Conservation (phyloP, 1,140 invertebrate genomes). For the Heliconius himera region DNA sequence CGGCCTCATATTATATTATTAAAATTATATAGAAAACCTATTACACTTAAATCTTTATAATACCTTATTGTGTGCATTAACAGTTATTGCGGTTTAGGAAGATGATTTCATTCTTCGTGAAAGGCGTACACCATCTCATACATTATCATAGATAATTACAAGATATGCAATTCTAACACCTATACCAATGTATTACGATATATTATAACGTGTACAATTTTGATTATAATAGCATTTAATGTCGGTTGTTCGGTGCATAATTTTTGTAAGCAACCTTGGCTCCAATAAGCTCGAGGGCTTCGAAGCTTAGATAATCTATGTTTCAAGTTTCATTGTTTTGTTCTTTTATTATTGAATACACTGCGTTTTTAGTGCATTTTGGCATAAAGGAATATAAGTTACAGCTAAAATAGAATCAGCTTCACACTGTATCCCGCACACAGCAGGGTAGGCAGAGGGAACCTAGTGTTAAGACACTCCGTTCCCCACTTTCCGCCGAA, state of each 20-base stretch:
- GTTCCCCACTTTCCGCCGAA: too few relatives aligned
- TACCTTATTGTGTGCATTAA: conserved; percentile 8
- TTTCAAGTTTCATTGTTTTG: conserved; percentile 16
- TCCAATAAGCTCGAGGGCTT: conserved; percentile 39
- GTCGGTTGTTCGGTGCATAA: conserved; percentile 24
- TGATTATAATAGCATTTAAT: neutral
- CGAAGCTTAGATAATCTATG: conserved; percentile 33
- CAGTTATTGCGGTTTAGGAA: conserved; percentile 43
- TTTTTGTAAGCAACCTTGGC: conserved; percentile 40
- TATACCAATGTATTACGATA: neutral
- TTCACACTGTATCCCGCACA: too few relatives aligned
- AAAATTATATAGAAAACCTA: neutral
- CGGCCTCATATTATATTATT: too few relatives aligned
- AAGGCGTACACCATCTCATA: conserved; percentile 39
- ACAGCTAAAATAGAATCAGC: neutral
- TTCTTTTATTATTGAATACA: neutral
- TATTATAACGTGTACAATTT: neutral
- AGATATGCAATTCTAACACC: neutral
- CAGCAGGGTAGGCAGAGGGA: too few relatives aligned
- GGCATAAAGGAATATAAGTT: neutral
- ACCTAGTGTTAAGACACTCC: too few relatives aligned
- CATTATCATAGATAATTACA: neutral
- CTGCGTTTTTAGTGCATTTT: neutral
- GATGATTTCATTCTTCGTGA: conserved; percentile 56
- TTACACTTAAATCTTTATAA: neutral